phyloP scores from a whole-genome alignment of 1,140 invertebrate genomes.

The Drosophila watanabei region DNA sequence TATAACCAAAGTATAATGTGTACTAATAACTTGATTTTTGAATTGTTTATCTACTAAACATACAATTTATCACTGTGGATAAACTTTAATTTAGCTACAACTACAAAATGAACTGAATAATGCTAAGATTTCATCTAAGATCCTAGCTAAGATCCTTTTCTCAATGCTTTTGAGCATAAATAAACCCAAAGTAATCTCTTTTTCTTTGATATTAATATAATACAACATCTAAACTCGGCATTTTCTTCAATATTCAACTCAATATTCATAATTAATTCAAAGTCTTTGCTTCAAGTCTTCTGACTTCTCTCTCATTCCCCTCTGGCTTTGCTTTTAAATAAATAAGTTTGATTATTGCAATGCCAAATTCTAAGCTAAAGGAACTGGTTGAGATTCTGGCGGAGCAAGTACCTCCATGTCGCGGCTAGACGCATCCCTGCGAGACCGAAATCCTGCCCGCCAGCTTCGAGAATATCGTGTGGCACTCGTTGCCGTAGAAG shows the following conservation, averaged over 20 bases:
- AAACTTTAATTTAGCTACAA: background rate
- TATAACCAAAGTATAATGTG: background rate
- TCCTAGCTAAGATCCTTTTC: background rate
- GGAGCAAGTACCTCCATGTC: background rate
- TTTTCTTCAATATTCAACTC: background rate
- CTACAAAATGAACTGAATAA: background rate
- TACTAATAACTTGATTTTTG: background rate
- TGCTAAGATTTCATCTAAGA: background rate
- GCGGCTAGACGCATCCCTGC: slow-evolving; percentile 25
- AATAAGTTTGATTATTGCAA: slow-evolving; percentile 8
- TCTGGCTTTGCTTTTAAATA: background rate
- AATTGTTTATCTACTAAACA: background rate
- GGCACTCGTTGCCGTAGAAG: slow-evolving; percentile 43
- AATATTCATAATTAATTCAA: background rate
- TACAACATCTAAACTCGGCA: background rate
- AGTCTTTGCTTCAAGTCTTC: background rate
- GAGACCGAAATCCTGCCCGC: slow-evolving; percentile 16
- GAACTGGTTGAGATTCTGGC: slow-evolving; percentile 10
- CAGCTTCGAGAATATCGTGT: slow-evolving; percentile 51
- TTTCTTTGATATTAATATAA: background rate
- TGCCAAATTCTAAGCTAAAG: no score
- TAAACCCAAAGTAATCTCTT: background rate
- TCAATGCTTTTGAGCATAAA: background rate
- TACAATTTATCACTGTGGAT: background rate
- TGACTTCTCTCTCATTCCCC: background rate